Conservation (phyloP, 1,140 invertebrate genomes). For the Ptiloglossa arizonensis region DNA sequence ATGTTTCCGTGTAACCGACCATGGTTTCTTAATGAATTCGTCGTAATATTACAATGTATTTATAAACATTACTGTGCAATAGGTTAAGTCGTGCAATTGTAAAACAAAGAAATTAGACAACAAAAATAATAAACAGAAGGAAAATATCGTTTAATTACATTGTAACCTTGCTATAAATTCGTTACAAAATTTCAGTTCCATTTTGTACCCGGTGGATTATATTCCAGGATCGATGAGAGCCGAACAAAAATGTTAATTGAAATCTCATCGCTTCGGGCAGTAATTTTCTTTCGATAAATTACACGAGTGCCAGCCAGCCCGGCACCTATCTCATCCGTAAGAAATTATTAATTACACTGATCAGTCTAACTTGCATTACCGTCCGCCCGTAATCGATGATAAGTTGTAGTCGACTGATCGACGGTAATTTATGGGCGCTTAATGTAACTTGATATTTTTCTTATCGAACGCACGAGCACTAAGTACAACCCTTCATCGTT, state of each 20-base stretch:
- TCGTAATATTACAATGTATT: no score
- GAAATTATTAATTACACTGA: slow-evolving; percentile 38
- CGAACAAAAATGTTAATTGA: neutral
- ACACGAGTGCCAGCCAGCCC: neutral
- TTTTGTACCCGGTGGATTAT: no score
- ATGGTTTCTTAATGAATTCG: no score
- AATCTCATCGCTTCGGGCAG: neutral
- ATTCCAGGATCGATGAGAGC: no score
- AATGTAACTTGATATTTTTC: slow-evolving; percentile 39
- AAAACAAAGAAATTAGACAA: no score
- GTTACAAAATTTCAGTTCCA: no score
- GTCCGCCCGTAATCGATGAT: slow-evolving; percentile 10
- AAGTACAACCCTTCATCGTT: neutral
- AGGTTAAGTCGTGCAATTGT: neutral
- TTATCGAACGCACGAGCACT: slow-evolving; percentile 5
- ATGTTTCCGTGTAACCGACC: no score
- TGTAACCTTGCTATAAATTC: no score
- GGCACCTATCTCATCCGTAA: neutral
- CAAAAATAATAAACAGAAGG: no score
- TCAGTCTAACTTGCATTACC: neutral
- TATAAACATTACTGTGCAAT: no score
- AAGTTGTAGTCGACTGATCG: slow-evolving; percentile 9
- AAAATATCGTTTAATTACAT: no score
- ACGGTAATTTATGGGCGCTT: slow-evolving; percentile 30
- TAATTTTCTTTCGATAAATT: slow-evolving; percentile 4